phyloP scores from a whole-genome alignment of 1,140 invertebrate species.

The Zaprionus taronus region DNA sequence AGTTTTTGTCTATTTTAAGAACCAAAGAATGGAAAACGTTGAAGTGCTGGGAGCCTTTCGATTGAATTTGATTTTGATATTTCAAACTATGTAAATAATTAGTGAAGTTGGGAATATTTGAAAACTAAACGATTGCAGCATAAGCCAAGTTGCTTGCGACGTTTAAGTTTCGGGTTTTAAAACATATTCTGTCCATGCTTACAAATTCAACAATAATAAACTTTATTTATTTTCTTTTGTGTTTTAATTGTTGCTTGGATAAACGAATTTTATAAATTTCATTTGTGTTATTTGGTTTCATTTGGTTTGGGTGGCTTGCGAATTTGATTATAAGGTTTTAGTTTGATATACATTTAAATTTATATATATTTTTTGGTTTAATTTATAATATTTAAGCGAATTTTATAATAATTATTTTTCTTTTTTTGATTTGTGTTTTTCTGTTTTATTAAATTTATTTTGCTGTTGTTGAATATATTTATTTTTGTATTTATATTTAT shows the following conservation, averaged over 20 bases:
- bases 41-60: constrained; percentile 7
- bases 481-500: constrained; percentile 67
- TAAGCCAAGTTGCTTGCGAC: constrained; percentile 24
- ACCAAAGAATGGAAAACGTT: constrained; percentile 47
- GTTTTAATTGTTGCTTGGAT: constrained; percentile 40
- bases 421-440: constrained; percentile 41
- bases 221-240: constrained; percentile 53
- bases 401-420: constrained; percentile 46
- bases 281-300: constrained; percentile 36
- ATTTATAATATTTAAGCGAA: constrained; percentile 43
- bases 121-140: constrained; percentile 33
- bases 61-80: background rate
- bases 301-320: constrained; percentile 61
- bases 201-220: constrained; percentile 75
- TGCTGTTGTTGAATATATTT: constrained; percentile 42
- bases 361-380: constrained; percentile 7
- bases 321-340: constrained; percentile 69
- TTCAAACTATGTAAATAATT: background rate
- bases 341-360: constrained; percentile 57
- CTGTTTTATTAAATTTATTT: constrained; percentile 41
- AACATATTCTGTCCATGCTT: constrained; percentile 60
- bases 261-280: constrained; percentile 66
- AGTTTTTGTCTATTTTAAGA: constrained; percentile 58
- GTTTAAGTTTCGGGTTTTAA: constrained; percentile 6
- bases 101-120: background rate